Conservation (phyloP, 2,113 vertebrate species). For the Fukomys damarensis region DNA sequence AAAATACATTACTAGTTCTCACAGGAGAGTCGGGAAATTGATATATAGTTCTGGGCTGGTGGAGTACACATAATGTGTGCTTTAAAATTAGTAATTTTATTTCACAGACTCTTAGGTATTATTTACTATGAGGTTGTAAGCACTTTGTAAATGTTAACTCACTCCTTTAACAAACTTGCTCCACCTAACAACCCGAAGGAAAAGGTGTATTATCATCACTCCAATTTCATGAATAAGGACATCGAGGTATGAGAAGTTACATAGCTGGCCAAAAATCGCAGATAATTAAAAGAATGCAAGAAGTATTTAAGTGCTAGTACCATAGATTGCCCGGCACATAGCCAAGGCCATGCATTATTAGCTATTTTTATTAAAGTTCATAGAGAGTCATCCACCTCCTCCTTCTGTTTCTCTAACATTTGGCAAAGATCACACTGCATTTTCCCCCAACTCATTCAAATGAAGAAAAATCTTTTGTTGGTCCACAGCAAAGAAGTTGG, state of each 20-base stretch:
- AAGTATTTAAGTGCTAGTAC: neutral
- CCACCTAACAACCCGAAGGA: accelerated
- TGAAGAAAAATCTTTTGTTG: neutral
- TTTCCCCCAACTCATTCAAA: neutral
- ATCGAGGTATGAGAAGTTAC: neutral
- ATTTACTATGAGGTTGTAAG: neutral
- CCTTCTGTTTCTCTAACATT: neutral
- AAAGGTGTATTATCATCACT: neutral
- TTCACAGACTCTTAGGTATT: neutral
- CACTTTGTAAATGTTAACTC: neutral
- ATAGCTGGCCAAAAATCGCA: neutral
- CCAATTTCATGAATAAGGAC: neutral
- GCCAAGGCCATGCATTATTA: neutral
- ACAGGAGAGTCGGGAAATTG: neutral
- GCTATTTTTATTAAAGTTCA: neutral
- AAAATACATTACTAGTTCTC: constrained; percentile 24
- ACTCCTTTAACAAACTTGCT: neutral
- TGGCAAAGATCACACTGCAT: neutral
- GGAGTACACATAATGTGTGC: neutral
- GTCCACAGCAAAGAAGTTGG: neutral
- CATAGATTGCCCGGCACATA: neutral
- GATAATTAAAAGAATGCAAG: neutral
- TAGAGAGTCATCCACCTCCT: neutral
- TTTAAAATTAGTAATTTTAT: constrained; percentile 32
- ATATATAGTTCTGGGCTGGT: neutral